Evolutionary conservation across 2,797 vertebrate genomes (phyloP).

Genomic region (Caiman crocodilus): DNA sequence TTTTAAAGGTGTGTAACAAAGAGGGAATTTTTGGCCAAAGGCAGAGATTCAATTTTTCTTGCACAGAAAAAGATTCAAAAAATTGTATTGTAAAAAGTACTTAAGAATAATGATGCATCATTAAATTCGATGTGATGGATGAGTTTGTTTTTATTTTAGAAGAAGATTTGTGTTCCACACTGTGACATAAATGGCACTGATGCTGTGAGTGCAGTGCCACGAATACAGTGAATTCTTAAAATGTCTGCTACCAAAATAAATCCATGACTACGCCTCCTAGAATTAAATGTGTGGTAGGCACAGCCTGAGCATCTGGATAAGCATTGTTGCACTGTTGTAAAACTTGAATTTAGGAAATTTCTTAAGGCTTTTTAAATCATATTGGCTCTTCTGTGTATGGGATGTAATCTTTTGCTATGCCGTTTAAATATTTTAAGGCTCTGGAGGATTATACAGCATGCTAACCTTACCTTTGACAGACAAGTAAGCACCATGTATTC

Average conservation of each 20-base stretch:
- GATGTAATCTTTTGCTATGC: neutral
- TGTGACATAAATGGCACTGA: neutral
- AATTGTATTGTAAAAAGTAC: neutral
- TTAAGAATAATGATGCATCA: neutral
- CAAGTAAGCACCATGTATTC: rapidly evolving
- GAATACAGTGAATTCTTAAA: neutral
- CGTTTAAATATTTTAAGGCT: neutral
- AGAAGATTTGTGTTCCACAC: neutral
- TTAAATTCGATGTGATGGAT: neutral
- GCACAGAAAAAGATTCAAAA: neutral
- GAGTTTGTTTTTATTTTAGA: neutral
- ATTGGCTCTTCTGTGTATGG: neutral
- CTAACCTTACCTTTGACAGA: neutral
- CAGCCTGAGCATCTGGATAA: neutral
- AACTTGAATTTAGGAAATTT: too few relatives aligned
- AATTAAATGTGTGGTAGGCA: rapidly evolving
- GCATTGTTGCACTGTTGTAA: neutral
- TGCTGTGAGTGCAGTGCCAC: neutral
- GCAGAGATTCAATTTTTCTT: neutral
- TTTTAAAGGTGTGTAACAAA: neutral
- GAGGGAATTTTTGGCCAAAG: neutral
- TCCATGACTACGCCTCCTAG: neutral
- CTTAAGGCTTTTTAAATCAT: too few relatives aligned
- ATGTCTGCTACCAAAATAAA: neutral
- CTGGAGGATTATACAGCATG: neutral